phyloP scores from a whole-genome alignment of 2,888 invertebrate genomes.

The Agrilus cyanescens region DNA sequence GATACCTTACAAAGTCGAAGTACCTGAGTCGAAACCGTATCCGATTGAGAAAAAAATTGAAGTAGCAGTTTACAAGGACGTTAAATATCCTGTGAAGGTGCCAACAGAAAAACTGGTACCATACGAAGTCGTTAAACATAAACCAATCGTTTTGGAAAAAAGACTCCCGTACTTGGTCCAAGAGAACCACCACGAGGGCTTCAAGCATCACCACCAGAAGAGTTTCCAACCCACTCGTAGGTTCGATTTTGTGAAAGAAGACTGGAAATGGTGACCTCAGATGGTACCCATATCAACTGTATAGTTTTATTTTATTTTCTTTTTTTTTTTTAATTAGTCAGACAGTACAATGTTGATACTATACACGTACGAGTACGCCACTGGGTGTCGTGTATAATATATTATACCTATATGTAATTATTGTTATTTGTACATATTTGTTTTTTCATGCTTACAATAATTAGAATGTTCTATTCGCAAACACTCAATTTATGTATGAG shows the following conservation, averaged over 20 bases:
- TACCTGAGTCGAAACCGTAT: conserved; percentile 48
- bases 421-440: too few relatives aligned
- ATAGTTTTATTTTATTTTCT: too few relatives aligned
- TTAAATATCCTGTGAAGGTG: conserved; percentile 58
- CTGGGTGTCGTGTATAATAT: too few relatives aligned
- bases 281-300: too few relatives aligned
- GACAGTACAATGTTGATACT: too few relatives aligned
- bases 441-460: too few relatives aligned
- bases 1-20: conserved; percentile 58
- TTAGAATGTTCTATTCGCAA: too few relatives aligned
- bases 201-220: conserved; percentile 12
- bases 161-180: conserved; percentile 44
- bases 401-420: too few relatives aligned
- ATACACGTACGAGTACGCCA: too few relatives aligned
- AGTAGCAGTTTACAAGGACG: conserved; percentile 53
- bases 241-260: background rate
- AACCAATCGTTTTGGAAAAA: conserved; percentile 46
- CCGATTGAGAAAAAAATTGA: conserved; percentile 52
- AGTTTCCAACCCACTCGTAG: too few relatives aligned
- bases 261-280: background rate
- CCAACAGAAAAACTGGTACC: conserved; percentile 59
- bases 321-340: too few relatives aligned
- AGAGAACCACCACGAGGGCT: conserved; percentile 13
- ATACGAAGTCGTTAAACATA: conserved; percentile 49
- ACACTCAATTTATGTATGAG: too few relatives aligned